Conservation (phyloP, 2,113 vertebrate species). For the Lepus europaeus region DNA sequence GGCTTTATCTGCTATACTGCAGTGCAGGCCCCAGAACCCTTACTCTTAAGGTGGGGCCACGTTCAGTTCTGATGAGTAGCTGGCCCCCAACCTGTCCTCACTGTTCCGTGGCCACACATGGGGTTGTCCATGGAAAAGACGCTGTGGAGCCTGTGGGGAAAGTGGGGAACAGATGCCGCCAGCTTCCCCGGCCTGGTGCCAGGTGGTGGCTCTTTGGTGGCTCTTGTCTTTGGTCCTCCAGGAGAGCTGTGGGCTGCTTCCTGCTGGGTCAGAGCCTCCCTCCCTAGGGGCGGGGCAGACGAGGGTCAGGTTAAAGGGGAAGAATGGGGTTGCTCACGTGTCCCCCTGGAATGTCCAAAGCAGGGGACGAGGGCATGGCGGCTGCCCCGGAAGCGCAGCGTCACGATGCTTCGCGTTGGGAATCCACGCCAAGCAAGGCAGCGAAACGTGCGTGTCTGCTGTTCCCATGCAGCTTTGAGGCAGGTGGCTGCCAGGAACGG, state of each 20-base stretch:
- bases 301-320: no score
- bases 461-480: not conserved
- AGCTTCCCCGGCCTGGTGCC: fast-evolving
- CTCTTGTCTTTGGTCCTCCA: not conserved
- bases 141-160: not conserved
- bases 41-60: not conserved
- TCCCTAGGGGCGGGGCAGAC: not conserved
- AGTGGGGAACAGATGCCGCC: not conserved
- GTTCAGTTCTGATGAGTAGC: not conserved
- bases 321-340: fast-evolving
- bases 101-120: not conserved
- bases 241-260: not conserved
- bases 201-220: no score
- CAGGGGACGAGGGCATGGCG: fast-evolving
- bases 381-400: fast-evolving
- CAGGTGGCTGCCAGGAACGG: not conserved
- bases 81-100: not conserved
- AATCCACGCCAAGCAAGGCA: not conserved
- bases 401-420: not conserved
- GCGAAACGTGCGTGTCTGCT: not conserved
- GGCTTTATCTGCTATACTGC: no score
- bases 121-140: not conserved
- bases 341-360: not conserved
- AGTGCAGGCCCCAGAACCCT: no score
- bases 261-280: not conserved